Conservation (phyloP, 2,888 invertebrate species). For the Barypeithes pellucidus region DNA sequence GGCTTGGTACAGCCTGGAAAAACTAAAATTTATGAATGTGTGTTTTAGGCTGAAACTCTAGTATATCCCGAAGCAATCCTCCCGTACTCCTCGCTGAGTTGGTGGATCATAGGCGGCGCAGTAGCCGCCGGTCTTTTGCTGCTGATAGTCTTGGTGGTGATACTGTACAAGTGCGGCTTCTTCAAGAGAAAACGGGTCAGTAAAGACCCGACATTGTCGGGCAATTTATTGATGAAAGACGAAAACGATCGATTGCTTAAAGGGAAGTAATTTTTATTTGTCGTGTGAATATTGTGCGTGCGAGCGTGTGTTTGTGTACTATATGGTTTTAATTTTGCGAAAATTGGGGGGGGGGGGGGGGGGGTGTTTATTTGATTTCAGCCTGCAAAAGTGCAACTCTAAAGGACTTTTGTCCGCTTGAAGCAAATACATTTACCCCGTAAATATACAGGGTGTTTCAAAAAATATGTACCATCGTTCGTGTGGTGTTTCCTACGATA, state of each 20-base stretch:
- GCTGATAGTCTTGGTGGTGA: constrained; percentile 84
- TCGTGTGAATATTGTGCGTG: constrained; percentile 11
- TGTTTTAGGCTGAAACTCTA: constrained; percentile 82
- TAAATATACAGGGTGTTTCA: no score
- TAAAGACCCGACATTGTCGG: constrained; percentile 85
- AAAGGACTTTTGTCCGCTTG: no score
- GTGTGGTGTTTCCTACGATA: no score
- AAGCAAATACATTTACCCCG: no score
- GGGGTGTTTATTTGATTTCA: not conserved
- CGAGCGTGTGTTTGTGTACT: not conserved
- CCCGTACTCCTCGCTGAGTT: constrained; percentile 83
- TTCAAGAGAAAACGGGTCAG: constrained; percentile 83
- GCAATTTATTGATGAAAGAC: constrained; percentile 69
- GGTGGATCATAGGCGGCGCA: constrained; percentile 91
- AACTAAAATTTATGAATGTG: no score
- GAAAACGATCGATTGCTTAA: constrained; percentile 60
- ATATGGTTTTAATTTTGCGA: not conserved
- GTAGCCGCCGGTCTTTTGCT: constrained; percentile 88
- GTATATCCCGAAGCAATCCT: constrained; percentile 89
- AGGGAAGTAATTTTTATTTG: constrained; percentile 21
- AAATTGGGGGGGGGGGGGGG: not conserved
- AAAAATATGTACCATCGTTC: no score
- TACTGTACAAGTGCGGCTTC: constrained; percentile 92
- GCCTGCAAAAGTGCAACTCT: no score
- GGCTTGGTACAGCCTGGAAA: no score